Conservation (phyloP, 2,113 vertebrate genomes). For the Tympanuchus pallidicinctus region DNA sequence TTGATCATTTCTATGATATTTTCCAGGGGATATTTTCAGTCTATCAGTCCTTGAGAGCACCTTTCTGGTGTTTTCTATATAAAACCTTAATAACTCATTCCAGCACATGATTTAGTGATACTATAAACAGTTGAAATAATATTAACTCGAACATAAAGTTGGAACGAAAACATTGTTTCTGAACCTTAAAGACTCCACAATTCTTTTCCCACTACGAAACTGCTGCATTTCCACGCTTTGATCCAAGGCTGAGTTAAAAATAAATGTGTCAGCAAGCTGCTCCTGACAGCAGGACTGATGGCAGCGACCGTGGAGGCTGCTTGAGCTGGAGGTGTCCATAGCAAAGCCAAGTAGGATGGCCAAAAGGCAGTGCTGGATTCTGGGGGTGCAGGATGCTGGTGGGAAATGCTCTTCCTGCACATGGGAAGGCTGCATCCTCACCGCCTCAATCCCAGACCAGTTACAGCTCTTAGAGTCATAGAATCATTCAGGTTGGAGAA, state of each 20-base stretch:
- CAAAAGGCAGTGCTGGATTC: neutral
- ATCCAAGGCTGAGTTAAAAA: conserved; percentile 42
- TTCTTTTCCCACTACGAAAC: neutral
- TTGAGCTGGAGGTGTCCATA: neutral
- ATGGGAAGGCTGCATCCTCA: too few species aligned
- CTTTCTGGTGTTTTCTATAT: neutral
- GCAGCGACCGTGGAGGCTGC: neutral
- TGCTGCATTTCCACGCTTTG: neutral
- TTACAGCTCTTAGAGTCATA: too few species aligned
- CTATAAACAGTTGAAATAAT: conserved; percentile 12
- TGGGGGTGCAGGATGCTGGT: neutral
- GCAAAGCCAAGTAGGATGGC: neutral
- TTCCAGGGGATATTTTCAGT: neutral
- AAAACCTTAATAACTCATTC: conserved; percentile 20
- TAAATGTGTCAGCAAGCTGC: neutral
- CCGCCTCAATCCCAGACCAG: too few species aligned
- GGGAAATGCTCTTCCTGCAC: neutral
- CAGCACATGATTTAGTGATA: neutral
- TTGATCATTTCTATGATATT: neutral
- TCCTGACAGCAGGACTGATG: neutral
- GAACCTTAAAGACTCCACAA: neutral
- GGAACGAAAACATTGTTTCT: conserved; percentile 26
- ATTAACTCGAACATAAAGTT: neutral
- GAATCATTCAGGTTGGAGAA: too few species aligned
- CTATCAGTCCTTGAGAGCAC: neutral